Evolutionary conservation across 1,140 invertebrate genomes (phyloP).

Genomic region (Phortica variegata): DNA sequence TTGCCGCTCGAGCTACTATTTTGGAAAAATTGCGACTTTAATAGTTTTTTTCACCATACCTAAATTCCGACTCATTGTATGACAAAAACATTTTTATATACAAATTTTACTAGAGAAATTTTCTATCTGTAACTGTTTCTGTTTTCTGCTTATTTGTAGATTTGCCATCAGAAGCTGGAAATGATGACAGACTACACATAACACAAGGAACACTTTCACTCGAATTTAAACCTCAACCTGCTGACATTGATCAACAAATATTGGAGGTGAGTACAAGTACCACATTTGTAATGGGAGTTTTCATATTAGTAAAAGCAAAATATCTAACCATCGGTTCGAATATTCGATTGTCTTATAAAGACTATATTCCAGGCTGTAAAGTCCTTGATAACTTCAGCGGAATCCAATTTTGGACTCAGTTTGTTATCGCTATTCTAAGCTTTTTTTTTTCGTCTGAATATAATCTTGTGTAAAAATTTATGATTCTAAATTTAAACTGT

Average conservation of each 20-base stretch:
- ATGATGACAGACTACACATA: slow-evolving; percentile 49
- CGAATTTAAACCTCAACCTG: slow-evolving; percentile 41
- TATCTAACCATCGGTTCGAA: too few species aligned
- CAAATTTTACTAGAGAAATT: background rate
- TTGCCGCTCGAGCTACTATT: too few species aligned
- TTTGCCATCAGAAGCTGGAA: slow-evolving; percentile 50
- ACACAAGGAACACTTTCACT: slow-evolving; percentile 37
- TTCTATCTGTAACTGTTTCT: slow-evolving; percentile 16
- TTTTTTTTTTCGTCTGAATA: slow-evolving; percentile 38
- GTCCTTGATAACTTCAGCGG: too few species aligned
- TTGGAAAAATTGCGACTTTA: too few species aligned
- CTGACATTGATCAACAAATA: slow-evolving; percentile 51
- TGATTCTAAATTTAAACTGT: slow-evolving; percentile 57
- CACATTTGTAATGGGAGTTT: too few species aligned
- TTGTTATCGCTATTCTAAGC: too few species aligned
- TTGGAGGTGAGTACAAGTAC: slow-evolving; percentile 37
- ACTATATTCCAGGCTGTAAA: too few species aligned
- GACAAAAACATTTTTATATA: background rate
- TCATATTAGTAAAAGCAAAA: too few species aligned
- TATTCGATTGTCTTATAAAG: too few species aligned
- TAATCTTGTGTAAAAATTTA: slow-evolving; percentile 55
- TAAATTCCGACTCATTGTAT: too few species aligned
- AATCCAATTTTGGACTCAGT: too few species aligned
- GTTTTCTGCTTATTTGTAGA: slow-evolving; percentile 29
- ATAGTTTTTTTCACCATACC: too few species aligned